Percentiles rank a stretch among this genome's conserved stretches.
These are phyloP conservation scores for Notothenia rossii DNA, from an alignment of 2,113 vertebrate species.

Conservation along the genomic window DNA sequence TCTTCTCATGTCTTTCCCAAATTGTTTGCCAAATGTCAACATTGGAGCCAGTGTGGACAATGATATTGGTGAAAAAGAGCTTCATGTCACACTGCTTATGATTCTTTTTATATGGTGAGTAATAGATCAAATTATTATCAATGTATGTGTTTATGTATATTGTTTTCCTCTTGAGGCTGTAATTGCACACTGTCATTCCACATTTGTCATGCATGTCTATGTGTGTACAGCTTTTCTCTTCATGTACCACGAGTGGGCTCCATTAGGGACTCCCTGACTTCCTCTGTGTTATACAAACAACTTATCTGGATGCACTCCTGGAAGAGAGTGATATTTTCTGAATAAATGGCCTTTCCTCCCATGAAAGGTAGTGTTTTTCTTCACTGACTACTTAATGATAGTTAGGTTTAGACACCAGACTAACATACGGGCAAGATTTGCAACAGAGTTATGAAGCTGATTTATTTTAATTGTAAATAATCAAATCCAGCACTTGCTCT, in stretches of 20 bases:
- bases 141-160: neutral
- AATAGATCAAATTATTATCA: neutral
- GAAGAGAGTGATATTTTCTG: conserved; percentile 13
- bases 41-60: neutral
- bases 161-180: neutral
- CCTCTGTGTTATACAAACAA: conserved; percentile 43
- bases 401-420: neutral
- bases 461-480: neutral
- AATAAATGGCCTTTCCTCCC: conserved; percentile 27
- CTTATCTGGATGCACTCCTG: conserved; percentile 38
- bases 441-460: too few species aligned
- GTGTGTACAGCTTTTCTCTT: conserved; percentile 32
- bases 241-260: conserved; percentile 14
- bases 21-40: conserved; percentile 14
- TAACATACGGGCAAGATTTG: neutral
- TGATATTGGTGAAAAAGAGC: conserved; percentile 13
- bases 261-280: conserved; percentile 27
- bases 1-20: conserved; percentile 17
- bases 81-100: neutral
- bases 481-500: neutral
- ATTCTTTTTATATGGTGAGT: neutral
- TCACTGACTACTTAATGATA: neutral
- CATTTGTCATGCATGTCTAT: conserved; percentile 12
- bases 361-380: conserved; percentile 43
- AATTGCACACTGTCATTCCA: neutral